Percentiles rank a stretch among this genome's conserved stretches.
phyloP scores from a whole-genome alignment of 1,140 invertebrate species.

The Papilio polyxenes region DNA sequence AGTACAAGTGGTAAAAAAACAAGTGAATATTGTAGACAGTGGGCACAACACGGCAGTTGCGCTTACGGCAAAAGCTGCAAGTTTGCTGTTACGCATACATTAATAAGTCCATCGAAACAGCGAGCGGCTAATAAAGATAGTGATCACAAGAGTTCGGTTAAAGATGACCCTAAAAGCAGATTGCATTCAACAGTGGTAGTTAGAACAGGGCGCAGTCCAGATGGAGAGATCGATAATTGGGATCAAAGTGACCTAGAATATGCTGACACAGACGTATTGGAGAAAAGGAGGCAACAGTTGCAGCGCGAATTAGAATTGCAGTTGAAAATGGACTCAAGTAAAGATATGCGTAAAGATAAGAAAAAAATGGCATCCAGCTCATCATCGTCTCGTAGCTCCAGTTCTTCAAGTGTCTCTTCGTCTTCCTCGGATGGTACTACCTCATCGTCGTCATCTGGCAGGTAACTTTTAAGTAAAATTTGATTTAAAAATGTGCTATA shows the following conservation, averaged over 20 bases:
- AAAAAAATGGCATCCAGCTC: slow-evolving; percentile 85
- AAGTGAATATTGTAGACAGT: slow-evolving; percentile 87
- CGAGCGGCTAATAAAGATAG: slow-evolving; percentile 85
- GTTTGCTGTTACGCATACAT: slow-evolving; percentile 86
- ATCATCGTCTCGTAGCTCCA: slow-evolving; percentile 85
- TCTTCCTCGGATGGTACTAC: slow-evolving; percentile 83
- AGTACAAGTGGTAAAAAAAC: slow-evolving; percentile 77
- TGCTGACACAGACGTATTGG: slow-evolving; percentile 90
- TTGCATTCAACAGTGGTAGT: slow-evolving; percentile 84
- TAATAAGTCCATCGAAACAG: slow-evolving; percentile 88
- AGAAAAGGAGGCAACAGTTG: slow-evolving; percentile 87
- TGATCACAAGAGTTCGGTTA: slow-evolving; percentile 82
- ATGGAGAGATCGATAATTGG: slow-evolving; percentile 87
- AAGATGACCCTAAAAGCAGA: slow-evolving; percentile 84
- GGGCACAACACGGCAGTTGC: slow-evolving; percentile 87
- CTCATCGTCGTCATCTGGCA: slow-evolving; percentile 81
- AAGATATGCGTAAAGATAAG: slow-evolving; percentile 84
- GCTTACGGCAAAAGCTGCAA: slow-evolving; percentile 88
- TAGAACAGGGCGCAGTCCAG: slow-evolving; percentile 83
- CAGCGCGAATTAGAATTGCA: slow-evolving; percentile 89
- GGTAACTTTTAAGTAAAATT: slow-evolving; percentile 52
- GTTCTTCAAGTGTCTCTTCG: slow-evolving; percentile 83
- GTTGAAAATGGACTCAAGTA: slow-evolving; percentile 84
- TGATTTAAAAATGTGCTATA: background rate
- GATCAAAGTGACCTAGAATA: slow-evolving; percentile 90